phyloP scores from a whole-genome alignment of 2,888 invertebrate genomes.

The Trichogramma evanescens region DNA sequence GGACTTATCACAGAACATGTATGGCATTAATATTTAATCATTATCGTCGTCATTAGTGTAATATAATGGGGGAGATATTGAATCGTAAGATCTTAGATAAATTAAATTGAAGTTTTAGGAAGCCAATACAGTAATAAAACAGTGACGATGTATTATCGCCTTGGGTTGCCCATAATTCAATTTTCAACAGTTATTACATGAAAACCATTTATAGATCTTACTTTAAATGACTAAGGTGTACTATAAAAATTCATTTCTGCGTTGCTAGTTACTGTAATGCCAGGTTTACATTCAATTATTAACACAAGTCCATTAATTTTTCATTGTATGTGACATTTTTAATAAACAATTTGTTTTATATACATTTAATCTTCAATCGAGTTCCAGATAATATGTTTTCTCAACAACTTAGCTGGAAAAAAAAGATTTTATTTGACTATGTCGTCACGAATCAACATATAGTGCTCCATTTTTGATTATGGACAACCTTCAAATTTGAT shows the following conservation, averaged over 20 bases:
- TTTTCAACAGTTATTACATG: slow-evolving; percentile 38
- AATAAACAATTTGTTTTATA: too few species aligned
- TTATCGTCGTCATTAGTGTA: slow-evolving; percentile 44
- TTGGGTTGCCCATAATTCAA: slow-evolving; percentile 46
- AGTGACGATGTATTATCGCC: slow-evolving; percentile 38
- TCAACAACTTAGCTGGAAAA: too few species aligned
- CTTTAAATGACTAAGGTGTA: slow-evolving; percentile 45
- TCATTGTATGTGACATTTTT: too few species aligned
- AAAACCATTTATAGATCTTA: slow-evolving; percentile 39
- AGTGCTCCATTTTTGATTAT: slow-evolving; percentile 31
- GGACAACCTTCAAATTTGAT: slow-evolving; percentile 43
- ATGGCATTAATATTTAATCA: slow-evolving; percentile 46
- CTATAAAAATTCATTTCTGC: slow-evolving; percentile 35
- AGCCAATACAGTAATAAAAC: slow-evolving; percentile 44
- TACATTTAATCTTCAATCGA: too few species aligned
- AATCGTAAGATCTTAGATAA: slow-evolving; percentile 40
- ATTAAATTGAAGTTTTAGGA: slow-evolving; percentile 46
- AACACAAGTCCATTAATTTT: too few species aligned
- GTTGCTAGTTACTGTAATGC: slow-evolving; percentile 14
- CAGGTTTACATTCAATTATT: too few species aligned
- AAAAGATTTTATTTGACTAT: not conserved
- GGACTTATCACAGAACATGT: slow-evolving; percentile 50
- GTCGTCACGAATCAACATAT: too few species aligned
- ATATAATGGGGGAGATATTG: slow-evolving; percentile 21
- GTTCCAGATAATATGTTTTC: too few species aligned